phyloP scores from a whole-genome alignment of 2,888 invertebrate species.

The Brachyopa scutellaris region DNA sequence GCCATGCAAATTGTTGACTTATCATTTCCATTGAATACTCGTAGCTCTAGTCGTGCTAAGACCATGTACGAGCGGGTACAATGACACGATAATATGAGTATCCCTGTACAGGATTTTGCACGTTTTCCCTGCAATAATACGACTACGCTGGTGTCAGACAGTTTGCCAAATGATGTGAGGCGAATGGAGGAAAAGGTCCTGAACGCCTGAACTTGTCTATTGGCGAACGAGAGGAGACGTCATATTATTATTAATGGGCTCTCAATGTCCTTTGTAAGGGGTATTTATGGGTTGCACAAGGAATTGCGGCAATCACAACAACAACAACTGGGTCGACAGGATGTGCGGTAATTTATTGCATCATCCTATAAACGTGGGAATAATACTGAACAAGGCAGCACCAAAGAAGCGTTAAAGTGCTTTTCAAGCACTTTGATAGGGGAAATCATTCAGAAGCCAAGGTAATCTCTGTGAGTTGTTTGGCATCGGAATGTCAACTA shows the following conservation, averaged over 20 bases:
- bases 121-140: slow-evolving; percentile 21
- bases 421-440: neutral
- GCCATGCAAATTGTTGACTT: slow-evolving; percentile 56
- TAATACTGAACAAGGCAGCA: neutral
- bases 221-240: slow-evolving; percentile 26
- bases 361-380: neutral
- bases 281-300: slow-evolving; percentile 31
- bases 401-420: neutral
- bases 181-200: slow-evolving; percentile 18
- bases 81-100: slow-evolving; percentile 5
- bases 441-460: neutral
- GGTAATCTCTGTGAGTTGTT: neutral
- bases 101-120: slow-evolving; percentile 37
- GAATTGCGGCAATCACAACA: slow-evolving; percentile 9
- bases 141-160: slow-evolving; percentile 23
- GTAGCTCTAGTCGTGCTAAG: slow-evolving; percentile 25
- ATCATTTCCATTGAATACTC: slow-evolving; percentile 33
- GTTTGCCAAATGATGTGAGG: slow-evolving; percentile 18
- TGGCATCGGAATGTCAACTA: neutral
- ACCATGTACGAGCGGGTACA: slow-evolving; percentile 12
- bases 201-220: slow-evolving; percentile 18
- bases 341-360: slow-evolving; percentile 32
- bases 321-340: slow-evolving; percentile 6
- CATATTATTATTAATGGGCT: slow-evolving; percentile 53
- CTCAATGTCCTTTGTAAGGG: slow-evolving; percentile 31